Evolutionary conservation across 2,797 vertebrate genomes (phyloP).

Genomic region (Cetoscarus ocellatus): DNA sequence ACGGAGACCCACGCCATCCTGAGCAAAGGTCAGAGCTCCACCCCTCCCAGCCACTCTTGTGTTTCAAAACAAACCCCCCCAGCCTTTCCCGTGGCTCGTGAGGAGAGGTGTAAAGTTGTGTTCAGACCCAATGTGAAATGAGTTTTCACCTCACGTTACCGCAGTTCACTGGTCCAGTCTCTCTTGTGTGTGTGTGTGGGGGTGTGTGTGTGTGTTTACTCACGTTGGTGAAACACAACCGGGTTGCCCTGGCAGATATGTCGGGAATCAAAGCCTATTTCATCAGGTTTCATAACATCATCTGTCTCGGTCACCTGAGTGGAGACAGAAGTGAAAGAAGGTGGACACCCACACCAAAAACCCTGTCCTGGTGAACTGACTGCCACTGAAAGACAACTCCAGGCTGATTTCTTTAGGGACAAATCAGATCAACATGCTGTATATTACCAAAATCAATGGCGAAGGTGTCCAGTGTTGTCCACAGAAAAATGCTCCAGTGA

Average conservation of each 20-base stretch:
- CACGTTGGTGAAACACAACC: not conserved
- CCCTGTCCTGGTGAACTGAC: too few relatives aligned
- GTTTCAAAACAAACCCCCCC: constrained; percentile 81
- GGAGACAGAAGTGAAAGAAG: too few relatives aligned
- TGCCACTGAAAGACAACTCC: too few relatives aligned
- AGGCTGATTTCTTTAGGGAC: too few relatives aligned
- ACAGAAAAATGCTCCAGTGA: too few relatives aligned
- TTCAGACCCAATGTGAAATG: not conserved
- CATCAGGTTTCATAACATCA: not conserved
- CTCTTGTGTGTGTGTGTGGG: not conserved
- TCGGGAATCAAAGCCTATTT: not conserved
- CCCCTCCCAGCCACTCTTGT: constrained; percentile 57
- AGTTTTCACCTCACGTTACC: not conserved
- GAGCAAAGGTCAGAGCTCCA: constrained; percentile 75
- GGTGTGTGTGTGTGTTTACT: not conserved
- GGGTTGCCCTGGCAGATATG: not conserved
- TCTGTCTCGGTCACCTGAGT: too few relatives aligned
- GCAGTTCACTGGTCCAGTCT: not conserved
- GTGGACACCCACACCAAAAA: too few relatives aligned
- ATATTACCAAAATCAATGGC: too few relatives aligned
- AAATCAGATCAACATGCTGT: too few relatives aligned
- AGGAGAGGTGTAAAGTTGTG: not conserved
- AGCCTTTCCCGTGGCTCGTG: constrained; percentile 8
- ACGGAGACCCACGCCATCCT: constrained; percentile 6
- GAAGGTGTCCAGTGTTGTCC: too few relatives aligned